Conservation (phyloP, 2,888 invertebrate species). For the Ethmia dodecea region DNA sequence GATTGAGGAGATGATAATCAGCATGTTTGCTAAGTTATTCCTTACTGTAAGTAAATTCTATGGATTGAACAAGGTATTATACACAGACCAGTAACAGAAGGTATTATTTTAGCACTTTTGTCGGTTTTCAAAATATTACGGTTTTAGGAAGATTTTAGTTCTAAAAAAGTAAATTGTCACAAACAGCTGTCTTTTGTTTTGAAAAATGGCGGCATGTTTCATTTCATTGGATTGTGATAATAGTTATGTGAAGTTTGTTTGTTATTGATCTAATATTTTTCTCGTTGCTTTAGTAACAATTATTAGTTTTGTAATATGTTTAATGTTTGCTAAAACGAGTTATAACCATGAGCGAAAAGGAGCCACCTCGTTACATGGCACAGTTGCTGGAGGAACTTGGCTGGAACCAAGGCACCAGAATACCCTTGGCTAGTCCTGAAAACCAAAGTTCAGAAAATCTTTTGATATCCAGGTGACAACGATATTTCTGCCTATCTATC, state of each 20-base stretch:
- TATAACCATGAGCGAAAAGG: conserved; percentile 36
- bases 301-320: conserved; percentile 18
- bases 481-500: too few relatives aligned
- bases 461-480: conserved; percentile 59
- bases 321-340: neutral
- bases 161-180: conserved; percentile 1
- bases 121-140: too few relatives aligned
- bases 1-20: too few relatives aligned
- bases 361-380: conserved; percentile 68
- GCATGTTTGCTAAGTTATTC: too few relatives aligned
- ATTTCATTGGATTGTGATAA: conserved; percentile 10
- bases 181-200: conserved; percentile 31
- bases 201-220: conserved; percentile 33
- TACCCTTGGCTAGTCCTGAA: conserved; percentile 87
- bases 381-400: conserved; percentile 83
- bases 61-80: too few relatives aligned
- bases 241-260: too few relatives aligned
- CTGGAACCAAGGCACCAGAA: conserved; percentile 86
- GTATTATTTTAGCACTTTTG: too few relatives aligned
- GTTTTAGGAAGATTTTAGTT: too few relatives aligned
- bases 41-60: too few relatives aligned
- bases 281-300: conserved; percentile 14
- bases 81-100: too few relatives aligned
- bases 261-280: conserved; percentile 31
- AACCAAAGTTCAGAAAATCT: conserved; percentile 72